Evolutionary conservation across 2,113 vertebrate genomes (phyloP).

Genomic region (Prionailurus viverrinus): DNA sequence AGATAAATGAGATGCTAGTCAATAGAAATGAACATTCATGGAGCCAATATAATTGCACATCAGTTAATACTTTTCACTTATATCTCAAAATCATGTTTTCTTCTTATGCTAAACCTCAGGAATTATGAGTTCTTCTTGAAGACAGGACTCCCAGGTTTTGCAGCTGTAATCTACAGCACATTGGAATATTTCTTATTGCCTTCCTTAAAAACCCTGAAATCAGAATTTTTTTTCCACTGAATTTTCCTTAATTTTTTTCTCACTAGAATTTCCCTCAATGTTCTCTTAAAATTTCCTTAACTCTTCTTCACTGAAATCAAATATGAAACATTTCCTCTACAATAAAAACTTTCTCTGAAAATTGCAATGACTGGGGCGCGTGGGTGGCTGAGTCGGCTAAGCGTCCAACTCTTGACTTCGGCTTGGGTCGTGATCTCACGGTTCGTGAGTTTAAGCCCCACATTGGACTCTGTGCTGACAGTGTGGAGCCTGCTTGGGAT

Average conservation of each 20-base stretch:
- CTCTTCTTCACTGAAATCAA: neutral
- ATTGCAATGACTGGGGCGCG: neutral
- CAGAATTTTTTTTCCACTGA: neutral
- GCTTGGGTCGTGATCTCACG: too few species aligned
- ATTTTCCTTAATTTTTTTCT: slow-evolving; percentile 3
- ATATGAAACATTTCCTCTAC: neutral
- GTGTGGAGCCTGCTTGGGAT: too few species aligned
- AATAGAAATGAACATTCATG: slow-evolving; percentile 1
- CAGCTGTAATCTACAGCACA: neutral
- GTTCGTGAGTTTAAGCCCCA: too few species aligned
- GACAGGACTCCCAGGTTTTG: neutral
- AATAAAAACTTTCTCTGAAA: slow-evolving; percentile 48
- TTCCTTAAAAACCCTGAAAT: neutral
- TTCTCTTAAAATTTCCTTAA: neutral
- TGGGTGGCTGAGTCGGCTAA: too few species aligned
- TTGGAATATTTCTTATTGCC: neutral
- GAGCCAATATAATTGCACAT: neutral
- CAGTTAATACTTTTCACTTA: neutral
- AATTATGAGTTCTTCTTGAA: neutral
- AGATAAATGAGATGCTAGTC: neutral
- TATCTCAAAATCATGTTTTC: neutral
- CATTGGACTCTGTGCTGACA: too few species aligned
- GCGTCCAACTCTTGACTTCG: too few species aligned
- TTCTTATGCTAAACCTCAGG: neutral
- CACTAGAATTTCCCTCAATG: neutral